Conservation (phyloP, 35 echinoderm and acorn worm species). For the Lytechinus pictus region DNA sequence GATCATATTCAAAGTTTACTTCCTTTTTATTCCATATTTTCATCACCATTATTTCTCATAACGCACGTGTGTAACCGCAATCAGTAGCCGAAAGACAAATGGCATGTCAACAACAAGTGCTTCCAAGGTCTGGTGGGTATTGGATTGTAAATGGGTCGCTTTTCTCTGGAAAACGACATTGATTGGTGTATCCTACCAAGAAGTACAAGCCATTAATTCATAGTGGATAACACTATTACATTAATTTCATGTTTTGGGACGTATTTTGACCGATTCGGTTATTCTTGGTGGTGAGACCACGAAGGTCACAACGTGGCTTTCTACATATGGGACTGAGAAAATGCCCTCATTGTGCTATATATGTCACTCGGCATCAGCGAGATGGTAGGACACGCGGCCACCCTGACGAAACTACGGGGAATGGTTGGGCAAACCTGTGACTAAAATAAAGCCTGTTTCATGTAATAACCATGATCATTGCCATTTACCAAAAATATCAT, state of each 20-base stretch:
- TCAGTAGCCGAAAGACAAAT: background rate
- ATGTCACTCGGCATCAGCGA: background rate
- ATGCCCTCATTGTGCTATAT: slow-evolving; percentile 19
- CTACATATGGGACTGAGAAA: slow-evolving; percentile 22
- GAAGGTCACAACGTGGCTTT: slow-evolving; percentile 23
- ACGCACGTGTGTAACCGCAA: background rate
- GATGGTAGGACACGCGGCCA: background rate
- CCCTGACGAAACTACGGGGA: background rate
- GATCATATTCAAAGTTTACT: background rate
- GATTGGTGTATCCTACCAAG: background rate
- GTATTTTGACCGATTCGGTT: background rate
- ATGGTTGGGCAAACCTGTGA: background rate
- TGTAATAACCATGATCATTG: background rate
- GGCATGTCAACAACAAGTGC: slow-evolving; percentile 11
- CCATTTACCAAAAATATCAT: too few relatives aligned
- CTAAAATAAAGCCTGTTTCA: background rate
- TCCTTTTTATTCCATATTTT: background rate
- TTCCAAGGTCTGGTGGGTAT: slow-evolving; percentile 6
- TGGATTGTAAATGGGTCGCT: background rate
- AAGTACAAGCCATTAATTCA: background rate
- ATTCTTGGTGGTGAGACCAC: background rate
- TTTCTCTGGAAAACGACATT: background rate
- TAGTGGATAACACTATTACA: background rate
- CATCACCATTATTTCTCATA: background rate
- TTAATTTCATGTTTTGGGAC: background rate